phyloP scores from a whole-genome alignment of 2,888 invertebrate genomes.

The Crematogaster levior region DNA sequence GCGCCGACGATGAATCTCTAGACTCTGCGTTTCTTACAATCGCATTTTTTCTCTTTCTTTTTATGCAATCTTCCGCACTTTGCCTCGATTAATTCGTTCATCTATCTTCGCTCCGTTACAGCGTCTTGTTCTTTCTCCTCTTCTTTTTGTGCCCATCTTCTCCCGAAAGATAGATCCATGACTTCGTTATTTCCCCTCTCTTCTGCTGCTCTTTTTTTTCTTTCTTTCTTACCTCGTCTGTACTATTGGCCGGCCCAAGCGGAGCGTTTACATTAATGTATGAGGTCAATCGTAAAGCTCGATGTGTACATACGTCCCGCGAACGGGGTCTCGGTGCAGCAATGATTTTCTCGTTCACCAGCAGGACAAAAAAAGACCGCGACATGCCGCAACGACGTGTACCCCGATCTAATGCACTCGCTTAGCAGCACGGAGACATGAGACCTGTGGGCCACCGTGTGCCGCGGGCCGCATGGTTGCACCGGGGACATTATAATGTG shows the following conservation, averaged over 20 bases:
- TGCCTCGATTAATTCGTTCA: slow-evolving; percentile 10
- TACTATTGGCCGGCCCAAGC: slow-evolving; percentile 55
- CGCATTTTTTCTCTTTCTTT: background rate
- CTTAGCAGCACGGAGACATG: slow-evolving; percentile 67
- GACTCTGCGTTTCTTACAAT: slow-evolving; percentile 20
- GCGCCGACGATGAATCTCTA: slow-evolving; percentile 35
- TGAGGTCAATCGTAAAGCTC: slow-evolving; percentile 84
- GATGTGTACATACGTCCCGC: slow-evolving; percentile 84
- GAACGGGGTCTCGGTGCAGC: slow-evolving; percentile 75
- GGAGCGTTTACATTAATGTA: slow-evolving; percentile 84
- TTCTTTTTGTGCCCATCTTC: slow-evolving; percentile 37
- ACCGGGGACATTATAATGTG: slow-evolving; percentile 71
- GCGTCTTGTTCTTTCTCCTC: slow-evolving; percentile 21
- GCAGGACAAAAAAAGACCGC: slow-evolving; percentile 69
- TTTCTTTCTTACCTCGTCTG: slow-evolving; percentile 36
- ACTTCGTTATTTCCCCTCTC: slow-evolving; percentile 18
- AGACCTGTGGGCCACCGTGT: slow-evolving; percentile 46
- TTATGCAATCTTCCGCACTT: slow-evolving; percentile 13
- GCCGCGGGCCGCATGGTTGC: slow-evolving; percentile 54
- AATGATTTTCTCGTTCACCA: slow-evolving; percentile 79
- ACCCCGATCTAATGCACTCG: slow-evolving; percentile 76
- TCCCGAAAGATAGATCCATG: slow-evolving; percentile 46
- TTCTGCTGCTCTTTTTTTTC: slow-evolving; percentile 10
- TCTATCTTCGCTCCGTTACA: slow-evolving; percentile 34
- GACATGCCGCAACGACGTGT: slow-evolving; percentile 76